phyloP scores from a whole-genome alignment of 2,113 vertebrate species.

The Melozone crissalis region DNA sequence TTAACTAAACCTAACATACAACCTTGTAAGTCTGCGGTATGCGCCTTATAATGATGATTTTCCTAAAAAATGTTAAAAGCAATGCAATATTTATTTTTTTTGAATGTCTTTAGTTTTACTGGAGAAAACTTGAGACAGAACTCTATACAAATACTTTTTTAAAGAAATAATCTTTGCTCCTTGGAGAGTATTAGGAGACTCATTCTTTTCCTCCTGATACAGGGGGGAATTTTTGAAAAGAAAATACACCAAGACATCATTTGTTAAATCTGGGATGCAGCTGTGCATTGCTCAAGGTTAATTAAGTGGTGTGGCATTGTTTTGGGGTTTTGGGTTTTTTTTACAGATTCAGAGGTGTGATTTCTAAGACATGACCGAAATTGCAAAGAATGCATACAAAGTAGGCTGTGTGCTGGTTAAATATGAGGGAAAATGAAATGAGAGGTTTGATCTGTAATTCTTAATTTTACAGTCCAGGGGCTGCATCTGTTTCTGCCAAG shows the following conservation, averaged over 20 bases:
- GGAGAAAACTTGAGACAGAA: not conserved
- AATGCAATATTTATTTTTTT: not conserved
- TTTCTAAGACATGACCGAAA: not conserved
- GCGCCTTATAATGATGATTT: not conserved
- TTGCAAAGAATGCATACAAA: not conserved
- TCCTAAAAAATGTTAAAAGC: not conserved
- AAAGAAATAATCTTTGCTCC: not conserved
- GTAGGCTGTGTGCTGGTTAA: not conserved
- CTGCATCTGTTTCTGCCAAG: not conserved
- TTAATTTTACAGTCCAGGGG: not conserved
- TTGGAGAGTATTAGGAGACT: not conserved
- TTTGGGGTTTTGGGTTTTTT: not conserved
- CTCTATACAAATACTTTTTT: not conserved
- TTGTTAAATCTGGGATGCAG: not conserved
- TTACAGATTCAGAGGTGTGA: not conserved
- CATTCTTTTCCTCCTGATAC: not conserved
- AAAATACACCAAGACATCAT: not conserved
- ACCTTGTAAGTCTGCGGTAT: not conserved
- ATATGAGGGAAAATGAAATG: not conserved
- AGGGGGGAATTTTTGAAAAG: not conserved
- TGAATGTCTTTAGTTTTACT: not conserved
- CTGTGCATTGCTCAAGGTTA: not conserved
- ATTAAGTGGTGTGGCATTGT: fast-evolving
- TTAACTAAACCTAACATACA: no score
- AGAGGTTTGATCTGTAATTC: not conserved